Conservation (phyloP, 2,888 invertebrate species). For the Pammene aurita region DNA sequence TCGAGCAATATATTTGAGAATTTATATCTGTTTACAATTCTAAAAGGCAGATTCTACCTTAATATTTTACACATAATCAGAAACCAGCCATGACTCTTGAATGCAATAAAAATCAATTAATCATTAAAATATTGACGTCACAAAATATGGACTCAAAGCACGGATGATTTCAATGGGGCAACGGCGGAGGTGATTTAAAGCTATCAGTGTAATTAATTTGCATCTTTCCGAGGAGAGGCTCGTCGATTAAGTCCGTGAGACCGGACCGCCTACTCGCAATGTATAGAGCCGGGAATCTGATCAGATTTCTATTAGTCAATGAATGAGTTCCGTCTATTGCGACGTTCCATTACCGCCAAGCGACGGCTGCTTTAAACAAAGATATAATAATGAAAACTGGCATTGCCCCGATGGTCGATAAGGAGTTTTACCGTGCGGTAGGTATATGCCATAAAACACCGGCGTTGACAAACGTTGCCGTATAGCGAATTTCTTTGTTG, state of each 20-base stretch:
- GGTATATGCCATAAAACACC: constrained; percentile 43
- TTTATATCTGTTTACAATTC: no score
- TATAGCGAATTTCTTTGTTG: constrained; percentile 46
- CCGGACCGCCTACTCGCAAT: constrained; percentile 57
- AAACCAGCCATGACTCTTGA: no score
- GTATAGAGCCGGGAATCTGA: constrained; percentile 65
- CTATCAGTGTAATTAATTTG: constrained; percentile 72
- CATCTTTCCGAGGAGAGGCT: constrained; percentile 63
- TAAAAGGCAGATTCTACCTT: no score
- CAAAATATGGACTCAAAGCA: constrained; percentile 39
- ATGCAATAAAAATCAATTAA: neutral
- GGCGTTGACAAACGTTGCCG: constrained; percentile 51
- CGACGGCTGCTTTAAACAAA: constrained; percentile 31
- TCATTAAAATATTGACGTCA: constrained; percentile 42
- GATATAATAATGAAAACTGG: constrained; percentile 41
- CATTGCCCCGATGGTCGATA: constrained; percentile 37
- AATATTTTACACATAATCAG: no score
- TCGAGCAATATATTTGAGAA: no score
- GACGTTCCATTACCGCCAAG: constrained; percentile 59
- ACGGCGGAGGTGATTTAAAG: constrained; percentile 54
- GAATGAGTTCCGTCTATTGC: constrained; percentile 58
- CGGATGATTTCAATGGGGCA: constrained; percentile 39
- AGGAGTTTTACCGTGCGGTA: neutral
- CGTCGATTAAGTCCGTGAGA: constrained; percentile 62
- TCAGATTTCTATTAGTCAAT: constrained; percentile 74